Evolutionary conservation across 1,140 invertebrate genomes (phyloP).

Genomic region (Semibalanus balanoides): DNA sequence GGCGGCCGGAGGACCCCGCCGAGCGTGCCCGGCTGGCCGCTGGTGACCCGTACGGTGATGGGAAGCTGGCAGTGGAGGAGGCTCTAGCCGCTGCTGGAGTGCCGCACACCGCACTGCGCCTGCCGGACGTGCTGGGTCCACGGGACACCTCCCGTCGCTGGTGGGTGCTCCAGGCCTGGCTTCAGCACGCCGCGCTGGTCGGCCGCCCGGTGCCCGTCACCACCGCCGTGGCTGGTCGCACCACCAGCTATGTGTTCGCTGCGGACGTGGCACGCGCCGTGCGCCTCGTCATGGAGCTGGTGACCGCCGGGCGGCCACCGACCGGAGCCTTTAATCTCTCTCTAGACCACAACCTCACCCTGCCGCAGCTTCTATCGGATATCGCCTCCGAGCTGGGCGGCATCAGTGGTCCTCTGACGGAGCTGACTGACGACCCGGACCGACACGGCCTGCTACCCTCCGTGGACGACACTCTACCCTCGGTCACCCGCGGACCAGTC

Average conservation of each 20-base stretch:
- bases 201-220: slow-evolving; percentile 28
- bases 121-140: slow-evolving; percentile 37
- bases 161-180: slow-evolving; percentile 38
- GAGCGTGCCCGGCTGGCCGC: slow-evolving; percentile 6
- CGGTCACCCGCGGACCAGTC: slow-evolving; percentile 30
- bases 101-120: slow-evolving; percentile 27
- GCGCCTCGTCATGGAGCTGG: slow-evolving; percentile 20
- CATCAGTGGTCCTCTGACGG: neutral
- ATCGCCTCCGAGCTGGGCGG: slow-evolving; percentile 23
- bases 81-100: neutral
- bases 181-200: slow-evolving; percentile 27
- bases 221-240: slow-evolving; percentile 22
- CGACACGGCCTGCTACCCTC: neutral
- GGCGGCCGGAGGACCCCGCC: slow-evolving; percentile 10
- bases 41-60: slow-evolving; percentile 11
- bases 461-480: slow-evolving; percentile 29
- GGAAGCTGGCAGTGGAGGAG: slow-evolving; percentile 13
- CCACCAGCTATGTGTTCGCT: slow-evolving; percentile 34
- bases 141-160: slow-evolving; percentile 34
- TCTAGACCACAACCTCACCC: slow-evolving; percentile 25
- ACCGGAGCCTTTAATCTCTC: slow-evolving; percentile 34
- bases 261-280: slow-evolving; percentile 33
- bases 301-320: slow-evolving; percentile 13
- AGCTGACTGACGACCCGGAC: neutral
- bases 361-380: slow-evolving; percentile 22